A percentile compares a stretch with the other conserved stretches of the same genome.
Evolutionary conservation across 2,797 vertebrate species (phyloP).

Genomic region (Moxostoma hubbsi): DNA sequence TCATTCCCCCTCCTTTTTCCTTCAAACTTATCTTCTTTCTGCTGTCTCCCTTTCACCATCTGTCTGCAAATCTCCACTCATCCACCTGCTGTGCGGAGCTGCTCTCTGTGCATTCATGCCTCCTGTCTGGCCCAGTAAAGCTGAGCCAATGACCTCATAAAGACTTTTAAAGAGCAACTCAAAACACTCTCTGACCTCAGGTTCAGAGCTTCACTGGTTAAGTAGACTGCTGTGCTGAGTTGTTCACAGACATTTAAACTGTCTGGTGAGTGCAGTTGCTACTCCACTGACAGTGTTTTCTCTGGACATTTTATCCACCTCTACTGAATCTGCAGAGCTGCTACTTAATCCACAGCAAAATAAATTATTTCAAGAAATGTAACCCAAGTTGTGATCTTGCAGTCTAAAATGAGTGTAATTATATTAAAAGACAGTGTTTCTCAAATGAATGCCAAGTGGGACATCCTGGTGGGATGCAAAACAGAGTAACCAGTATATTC

Average conservation of each 20-base stretch:
- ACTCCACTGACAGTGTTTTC: not conserved
- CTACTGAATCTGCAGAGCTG: too few species aligned
- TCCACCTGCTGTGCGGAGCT: slow-evolving; percentile 52
- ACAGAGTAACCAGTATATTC: too few species aligned
- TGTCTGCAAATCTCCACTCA: slow-evolving; percentile 64
- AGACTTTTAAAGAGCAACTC: slow-evolving; percentile 54
- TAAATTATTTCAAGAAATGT: too few species aligned
- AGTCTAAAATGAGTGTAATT: too few species aligned
- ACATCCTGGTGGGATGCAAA: too few species aligned
- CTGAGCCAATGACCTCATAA: slow-evolving; percentile 53
- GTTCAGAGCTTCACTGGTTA: slow-evolving; percentile 13
- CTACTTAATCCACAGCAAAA: too few species aligned
- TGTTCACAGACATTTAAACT: slow-evolving; percentile 23
- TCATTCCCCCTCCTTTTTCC: slow-evolving; percentile 41
- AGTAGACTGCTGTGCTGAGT: slow-evolving; percentile 38
- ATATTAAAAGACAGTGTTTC: too few species aligned
- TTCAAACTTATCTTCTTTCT: slow-evolving; percentile 51
- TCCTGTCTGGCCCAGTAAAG: slow-evolving; percentile 25
- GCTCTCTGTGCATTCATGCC: slow-evolving; percentile 50
- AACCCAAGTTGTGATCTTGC: too few species aligned
- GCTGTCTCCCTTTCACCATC: slow-evolving; percentile 66
- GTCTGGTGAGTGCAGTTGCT: slow-evolving; percentile 8
- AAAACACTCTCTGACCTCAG: slow-evolving; percentile 44
- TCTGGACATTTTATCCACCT: too few species aligned
- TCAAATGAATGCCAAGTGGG: too few species aligned